Percentiles rank a stretch among this genome's conserved stretches.
phyloP scores from a whole-genome alignment of 1,140 invertebrate genomes.

The Pogonognathellus flavescens region DNA sequence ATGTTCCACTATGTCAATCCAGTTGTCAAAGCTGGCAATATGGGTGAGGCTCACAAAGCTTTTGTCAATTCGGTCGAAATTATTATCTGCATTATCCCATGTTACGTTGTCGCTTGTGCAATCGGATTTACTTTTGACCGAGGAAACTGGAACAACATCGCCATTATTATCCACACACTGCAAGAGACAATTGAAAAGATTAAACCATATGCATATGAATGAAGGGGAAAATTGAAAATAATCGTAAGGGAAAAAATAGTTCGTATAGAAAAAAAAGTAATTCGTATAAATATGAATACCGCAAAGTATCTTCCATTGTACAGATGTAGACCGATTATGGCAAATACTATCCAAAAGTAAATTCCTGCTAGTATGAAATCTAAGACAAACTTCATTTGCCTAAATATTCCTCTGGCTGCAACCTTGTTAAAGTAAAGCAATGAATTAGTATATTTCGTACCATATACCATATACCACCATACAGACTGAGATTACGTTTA shows the following conservation, averaged over 20 bases:
- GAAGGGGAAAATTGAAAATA: too few relatives aligned
- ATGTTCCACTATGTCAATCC: slow-evolving; percentile 20
- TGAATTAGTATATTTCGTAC: background rate
- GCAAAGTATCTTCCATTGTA: slow-evolving; percentile 29
- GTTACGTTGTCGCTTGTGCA: background rate
- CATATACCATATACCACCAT: background rate
- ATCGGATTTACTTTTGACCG: background rate
- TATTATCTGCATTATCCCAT: slow-evolving; percentile 19
- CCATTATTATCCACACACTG: slow-evolving; percentile 4
- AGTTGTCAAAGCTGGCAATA: slow-evolving; percentile 17
- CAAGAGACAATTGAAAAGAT: background rate
- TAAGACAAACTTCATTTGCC: background rate
- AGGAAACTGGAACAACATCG: background rate
- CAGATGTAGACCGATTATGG: background rate
- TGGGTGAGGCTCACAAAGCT: slow-evolving; percentile 20
- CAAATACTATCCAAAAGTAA: slow-evolving; percentile 29
- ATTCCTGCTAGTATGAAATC: slow-evolving; percentile 27
- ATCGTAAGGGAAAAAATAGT: too few relatives aligned
- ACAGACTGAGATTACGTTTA: background rate
- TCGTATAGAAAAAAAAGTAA: background rate
- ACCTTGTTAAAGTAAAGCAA: background rate
- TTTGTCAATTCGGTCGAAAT: slow-evolving; percentile 31
- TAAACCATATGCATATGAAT: too few relatives aligned
- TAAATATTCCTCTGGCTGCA: slow-evolving; percentile 1
- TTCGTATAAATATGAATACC: background rate